Evolutionary conservation across 2,113 vertebrate genomes (phyloP), one percentile per base, ranked within the genome.

Genomic region (Vidua chalybeata): DNA sequence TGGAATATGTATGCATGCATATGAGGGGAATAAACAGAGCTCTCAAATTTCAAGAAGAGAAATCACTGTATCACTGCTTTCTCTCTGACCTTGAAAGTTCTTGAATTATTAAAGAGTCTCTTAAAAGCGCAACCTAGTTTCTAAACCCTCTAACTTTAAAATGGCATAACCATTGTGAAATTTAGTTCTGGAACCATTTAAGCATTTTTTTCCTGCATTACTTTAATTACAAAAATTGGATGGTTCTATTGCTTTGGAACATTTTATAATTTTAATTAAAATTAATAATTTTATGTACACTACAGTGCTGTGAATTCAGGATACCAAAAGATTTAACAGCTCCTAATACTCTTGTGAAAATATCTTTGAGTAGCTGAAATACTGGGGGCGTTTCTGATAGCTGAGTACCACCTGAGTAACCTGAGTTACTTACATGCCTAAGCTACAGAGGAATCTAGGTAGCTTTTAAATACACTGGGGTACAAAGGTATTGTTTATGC

Each of bases 41-140:
- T 61, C 72, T 94, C 92, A 84, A 52, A 88, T 94, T 95, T 94
- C 28, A 62, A 67, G 88, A 83, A 27, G 69, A 66, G 66, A 93
- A 96, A 96, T 83, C 63, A 45, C 56, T 92, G 74, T 67, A 94
- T 95, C 75, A 26, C 61, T 87, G 63, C 92, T 97, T 97, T 95
- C 20, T 80, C 48, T 58, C 56, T 94, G 95, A 97, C 93, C 96
- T 97, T 97, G 93, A 89, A 92, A 96, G 90, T 39, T 93, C 91
- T 87, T 97, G 62, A 96, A 96, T 98, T 95, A 97, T 96, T 96
- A 93, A 97, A 97, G 78, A 93, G 18, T 49, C 55, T 96, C 85
- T 93, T 93, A 93, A 95, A 80, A 93, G 75, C 46, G 69, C 87
- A 97, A 48, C 93, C 92, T 96, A 93, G 39, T 95, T 89, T 97